Evolutionary conservation across 2,113 vertebrate genomes (phyloP), one percentile per base, ranked within the genome.

Genomic region (Desmodus rotundus): DNA sequence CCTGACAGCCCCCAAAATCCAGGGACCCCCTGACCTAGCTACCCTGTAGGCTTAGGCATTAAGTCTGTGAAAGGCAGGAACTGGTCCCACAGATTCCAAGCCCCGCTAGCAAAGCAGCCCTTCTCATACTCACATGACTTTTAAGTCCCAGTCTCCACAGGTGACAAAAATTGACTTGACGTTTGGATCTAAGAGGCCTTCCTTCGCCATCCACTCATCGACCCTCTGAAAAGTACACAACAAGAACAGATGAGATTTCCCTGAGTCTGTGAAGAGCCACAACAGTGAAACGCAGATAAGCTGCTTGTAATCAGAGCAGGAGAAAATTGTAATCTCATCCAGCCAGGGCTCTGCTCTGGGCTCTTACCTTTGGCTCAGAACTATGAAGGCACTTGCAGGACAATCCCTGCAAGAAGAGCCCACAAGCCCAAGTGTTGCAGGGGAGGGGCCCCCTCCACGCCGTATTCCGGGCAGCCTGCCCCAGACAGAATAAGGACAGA

Each of bases 71-170:
- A 83, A 95, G 68, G 82, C 33, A 92, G 84, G 33, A 86, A 85
- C 52, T 90, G 88, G 52, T 63, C 67, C 58, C 16, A 36, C n/a
- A 96, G 88, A 76, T 67, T 72, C 72, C 82, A 73, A 92, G 67
- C 38, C 47, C 93, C 58, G 47, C 33, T 33, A 87, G 92, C 36
- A 80, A 92, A 88, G 72, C 0, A 77, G 80, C 84, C 96, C 95
- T 91, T 97, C 92, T 96, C 95, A 98, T 99, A 99, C 99, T 99
- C 98, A 99, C 99, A 99, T 99, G 98, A 99, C 98, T 98, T 99
- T 99, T 98, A 99, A 98, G 98, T 99, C 99, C 99, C 99, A 99
- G 98, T 99, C 99, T 98, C 99, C 99, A 96, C 99, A 99, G 98
- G 99, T 99, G 98, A 99, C 99, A 98, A 99, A 99, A 98, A 99